A percentile compares a stretch with the other conserved stretches of the same genome.
phyloP scores from a whole-genome alignment of 1,140 invertebrate species.

The Meloidogyne chitwoodi region DNA sequence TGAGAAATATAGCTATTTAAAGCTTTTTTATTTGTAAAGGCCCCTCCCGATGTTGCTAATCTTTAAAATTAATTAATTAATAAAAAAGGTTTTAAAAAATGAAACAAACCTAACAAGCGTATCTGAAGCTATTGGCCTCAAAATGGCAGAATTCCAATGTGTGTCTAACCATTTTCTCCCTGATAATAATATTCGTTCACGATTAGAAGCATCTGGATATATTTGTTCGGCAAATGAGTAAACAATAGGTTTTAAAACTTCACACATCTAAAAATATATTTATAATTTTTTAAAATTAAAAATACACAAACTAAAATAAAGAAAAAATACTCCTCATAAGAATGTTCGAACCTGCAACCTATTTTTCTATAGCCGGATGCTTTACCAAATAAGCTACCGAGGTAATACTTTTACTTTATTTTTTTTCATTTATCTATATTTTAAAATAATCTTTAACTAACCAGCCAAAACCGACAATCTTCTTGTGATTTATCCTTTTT shows the following conservation, averaged over 20 bases:
- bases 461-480: constrained; percentile 44
- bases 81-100: background rate
- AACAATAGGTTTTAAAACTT: constrained; percentile 42
- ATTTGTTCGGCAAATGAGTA: constrained; percentile 36
- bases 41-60: constrained; percentile 26
- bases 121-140: constrained; percentile 41
- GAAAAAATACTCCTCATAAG: too few relatives aligned
- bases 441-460: background rate
- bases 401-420: too few relatives aligned
- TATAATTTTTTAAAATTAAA: constrained; percentile 8
- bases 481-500: constrained; percentile 35
- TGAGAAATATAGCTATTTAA: constrained; percentile 18
- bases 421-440: background rate
- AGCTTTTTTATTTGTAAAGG: constrained; percentile 23
- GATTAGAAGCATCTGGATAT: constrained; percentile 29
- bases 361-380: too few relatives aligned
- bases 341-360: too few relatives aligned
- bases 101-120: constrained; percentile 35
- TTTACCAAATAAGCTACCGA: too few relatives aligned
- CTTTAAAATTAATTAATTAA: background rate
- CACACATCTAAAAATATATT: constrained; percentile 33
- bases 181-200: constrained; percentile 19
- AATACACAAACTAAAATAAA: too few relatives aligned
- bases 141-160: constrained; percentile 31
- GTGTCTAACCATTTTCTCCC: constrained; percentile 29